These are phyloP conservation scores for Pseudomugil gertrudae DNA, from an alignment of 2,797 vertebrate genomes.

Conservation along the genomic window DNA sequence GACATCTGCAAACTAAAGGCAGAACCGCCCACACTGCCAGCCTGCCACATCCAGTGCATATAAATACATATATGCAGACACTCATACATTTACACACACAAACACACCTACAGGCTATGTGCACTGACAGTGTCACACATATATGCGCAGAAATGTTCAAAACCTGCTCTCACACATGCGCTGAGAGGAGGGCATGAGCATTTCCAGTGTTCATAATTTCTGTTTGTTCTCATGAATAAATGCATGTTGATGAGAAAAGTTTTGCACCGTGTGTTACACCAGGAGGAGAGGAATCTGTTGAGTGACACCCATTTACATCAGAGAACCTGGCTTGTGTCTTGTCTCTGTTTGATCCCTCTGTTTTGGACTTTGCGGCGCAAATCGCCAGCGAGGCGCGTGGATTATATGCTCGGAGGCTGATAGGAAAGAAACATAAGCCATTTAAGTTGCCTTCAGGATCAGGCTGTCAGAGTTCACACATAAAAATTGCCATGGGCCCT, in stretches of 20 bases:
- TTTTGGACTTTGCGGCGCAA: constrained; percentile 49
- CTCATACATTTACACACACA: constrained; percentile 50
- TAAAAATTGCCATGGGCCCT: constrained; percentile 64
- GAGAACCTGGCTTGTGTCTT: constrained; percentile 19
- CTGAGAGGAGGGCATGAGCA: constrained; percentile 50
- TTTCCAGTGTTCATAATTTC: constrained; percentile 63
- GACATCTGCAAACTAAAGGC: constrained; percentile 88
- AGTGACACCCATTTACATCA: constrained; percentile 38
- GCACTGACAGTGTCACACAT: constrained; percentile 62
- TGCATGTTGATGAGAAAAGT: constrained; percentile 71
- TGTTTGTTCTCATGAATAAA: constrained; percentile 69
- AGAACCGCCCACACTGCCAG: constrained; percentile 86
- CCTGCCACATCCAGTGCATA: constrained; percentile 81
- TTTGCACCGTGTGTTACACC: constrained; percentile 26
- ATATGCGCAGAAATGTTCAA: constrained; percentile 42
- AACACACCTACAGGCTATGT: constrained; percentile 72
- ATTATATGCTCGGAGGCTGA: constrained; percentile 60
- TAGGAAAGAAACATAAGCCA: constrained; percentile 50
- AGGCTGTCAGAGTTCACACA: constrained; percentile 67
- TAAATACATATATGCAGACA: constrained; percentile 73
- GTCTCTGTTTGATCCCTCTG: constrained; percentile 40
- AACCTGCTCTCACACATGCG: constrained; percentile 43
- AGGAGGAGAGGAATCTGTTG: constrained; percentile 10
- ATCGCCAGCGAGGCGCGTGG: constrained; percentile 47
- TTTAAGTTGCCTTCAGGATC: constrained; percentile 66